phyloP scores from a whole-genome alignment of 2,888 invertebrate species.

The Hirtodrosophila cameraria region DNA sequence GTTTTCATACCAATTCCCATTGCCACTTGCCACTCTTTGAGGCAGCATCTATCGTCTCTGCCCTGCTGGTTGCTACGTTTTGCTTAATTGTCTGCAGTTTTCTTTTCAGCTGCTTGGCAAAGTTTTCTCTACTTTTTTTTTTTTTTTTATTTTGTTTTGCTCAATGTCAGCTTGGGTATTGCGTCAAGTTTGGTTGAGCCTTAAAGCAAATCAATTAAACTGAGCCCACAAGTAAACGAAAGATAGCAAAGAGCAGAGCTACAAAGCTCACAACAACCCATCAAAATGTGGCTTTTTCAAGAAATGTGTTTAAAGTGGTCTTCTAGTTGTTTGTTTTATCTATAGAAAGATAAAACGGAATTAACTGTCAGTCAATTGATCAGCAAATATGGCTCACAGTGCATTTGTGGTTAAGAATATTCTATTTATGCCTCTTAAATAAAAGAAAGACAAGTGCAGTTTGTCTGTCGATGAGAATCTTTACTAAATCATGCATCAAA shows the following conservation, averaged over 20 bases:
- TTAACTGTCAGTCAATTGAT: background rate
- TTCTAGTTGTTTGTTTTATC: conserved; percentile 13
- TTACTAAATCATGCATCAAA: too few relatives aligned
- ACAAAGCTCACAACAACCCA: conserved; percentile 15
- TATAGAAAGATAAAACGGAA: background rate
- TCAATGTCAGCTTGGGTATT: conserved; percentile 20
- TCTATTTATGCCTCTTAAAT: background rate
- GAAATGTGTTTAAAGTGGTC: conserved; percentile 9
- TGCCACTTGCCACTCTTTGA: conserved; percentile 24
- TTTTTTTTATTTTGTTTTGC: conserved; percentile 11
- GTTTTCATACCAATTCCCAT: conserved; percentile 44
- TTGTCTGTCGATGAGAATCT: too few relatives aligned
- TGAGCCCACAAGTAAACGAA: conserved; percentile 51
- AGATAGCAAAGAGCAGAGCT: conserved; percentile 18
- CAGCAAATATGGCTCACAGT: background rate
- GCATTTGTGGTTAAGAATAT: background rate
- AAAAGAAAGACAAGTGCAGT: background rate
- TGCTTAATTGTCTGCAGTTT: conserved; percentile 74
- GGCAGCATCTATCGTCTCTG: background rate
- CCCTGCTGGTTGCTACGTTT: conserved; percentile 27
- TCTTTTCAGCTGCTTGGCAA: conserved; percentile 52
- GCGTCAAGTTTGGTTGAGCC: conserved; percentile 50
- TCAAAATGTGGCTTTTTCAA: conserved; percentile 22
- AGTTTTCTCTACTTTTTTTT: conserved; percentile 15
- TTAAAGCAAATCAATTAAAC: conserved; percentile 75